Conservation (phyloP, 2,888 invertebrate species). For the Halictus ligatus region DNA sequence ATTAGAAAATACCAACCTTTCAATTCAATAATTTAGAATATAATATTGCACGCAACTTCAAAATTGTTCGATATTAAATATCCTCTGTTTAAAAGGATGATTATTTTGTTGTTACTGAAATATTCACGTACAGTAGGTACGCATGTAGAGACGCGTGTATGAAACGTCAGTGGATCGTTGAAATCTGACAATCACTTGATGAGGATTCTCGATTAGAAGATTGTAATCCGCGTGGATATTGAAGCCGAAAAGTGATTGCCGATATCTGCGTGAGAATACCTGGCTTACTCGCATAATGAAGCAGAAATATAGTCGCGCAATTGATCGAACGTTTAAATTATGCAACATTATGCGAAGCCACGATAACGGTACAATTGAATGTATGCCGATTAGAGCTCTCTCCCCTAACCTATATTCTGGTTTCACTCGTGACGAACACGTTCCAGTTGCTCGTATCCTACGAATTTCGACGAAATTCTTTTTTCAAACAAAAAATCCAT, state of each 20-base stretch:
- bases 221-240: slow-evolving; percentile 60
- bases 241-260: slow-evolving; percentile 70
- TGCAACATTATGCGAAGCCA: slow-evolving; percentile 67
- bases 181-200: slow-evolving; percentile 37
- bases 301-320: slow-evolving; percentile 70
- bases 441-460: neutral
- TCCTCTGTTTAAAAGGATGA: neutral
- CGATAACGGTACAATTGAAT: slow-evolving; percentile 71
- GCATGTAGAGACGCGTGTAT: neutral
- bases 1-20: neutral
- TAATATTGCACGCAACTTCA: neutral
- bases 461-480: neutral
- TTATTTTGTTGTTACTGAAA: neutral
- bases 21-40: neutral
- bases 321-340: slow-evolving; percentile 69
- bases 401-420: slow-evolving; percentile 57
- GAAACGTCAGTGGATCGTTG: slow-evolving; percentile 40
- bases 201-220: slow-evolving; percentile 49
- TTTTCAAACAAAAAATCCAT: neutral
- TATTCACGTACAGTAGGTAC: neutral
- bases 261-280: slow-evolving; percentile 68
- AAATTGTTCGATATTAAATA: neutral
- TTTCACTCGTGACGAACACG: slow-evolving; percentile 11
- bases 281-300: slow-evolving; percentile 71
- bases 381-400: slow-evolving; percentile 63